Percentiles rank a stretch among this genome's conserved stretches.
phyloP scores from a whole-genome alignment of 1,140 invertebrate genomes.

The Bacillus rossius region DNA sequence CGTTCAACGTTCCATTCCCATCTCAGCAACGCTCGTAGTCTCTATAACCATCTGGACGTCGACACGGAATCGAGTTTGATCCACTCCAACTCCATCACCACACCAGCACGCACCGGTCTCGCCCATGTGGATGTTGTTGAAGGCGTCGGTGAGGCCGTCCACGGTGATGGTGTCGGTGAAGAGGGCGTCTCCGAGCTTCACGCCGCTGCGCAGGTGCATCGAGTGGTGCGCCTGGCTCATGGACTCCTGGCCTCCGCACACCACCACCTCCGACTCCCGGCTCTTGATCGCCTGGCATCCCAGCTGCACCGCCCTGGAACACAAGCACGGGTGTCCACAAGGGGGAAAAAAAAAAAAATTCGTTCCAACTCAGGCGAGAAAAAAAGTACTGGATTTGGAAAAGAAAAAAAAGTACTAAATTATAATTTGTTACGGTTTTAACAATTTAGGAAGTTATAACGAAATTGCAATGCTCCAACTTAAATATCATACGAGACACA shows the following conservation, averaged over 20 bases:
- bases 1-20: no score
- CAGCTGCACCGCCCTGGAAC: conserved; percentile 56
- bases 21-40: no score
- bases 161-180: conserved; percentile 64
- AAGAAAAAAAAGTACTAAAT: no score
- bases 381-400: no score
- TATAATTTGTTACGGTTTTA: no score
- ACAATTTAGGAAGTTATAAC: no score
- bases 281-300: conserved; percentile 64
- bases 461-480: no score
- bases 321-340: conserved; percentile 5
- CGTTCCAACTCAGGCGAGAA: no score
- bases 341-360: neutral
- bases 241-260: conserved; percentile 81
- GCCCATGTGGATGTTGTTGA: conserved; percentile 77
- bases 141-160: conserved; percentile 80
- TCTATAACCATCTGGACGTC: no score
- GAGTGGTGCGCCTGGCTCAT: conserved; percentile 79
- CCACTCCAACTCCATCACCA: no score
- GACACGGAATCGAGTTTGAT: no score
- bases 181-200: conserved; percentile 62
- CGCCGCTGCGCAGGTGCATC: conserved; percentile 55
- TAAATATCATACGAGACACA: no score
- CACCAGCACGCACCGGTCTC: conserved; percentile 67
- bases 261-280: conserved; percentile 63